Conservation (phyloP, 1,140 invertebrate species). For the Drosophila auraria region DNA sequence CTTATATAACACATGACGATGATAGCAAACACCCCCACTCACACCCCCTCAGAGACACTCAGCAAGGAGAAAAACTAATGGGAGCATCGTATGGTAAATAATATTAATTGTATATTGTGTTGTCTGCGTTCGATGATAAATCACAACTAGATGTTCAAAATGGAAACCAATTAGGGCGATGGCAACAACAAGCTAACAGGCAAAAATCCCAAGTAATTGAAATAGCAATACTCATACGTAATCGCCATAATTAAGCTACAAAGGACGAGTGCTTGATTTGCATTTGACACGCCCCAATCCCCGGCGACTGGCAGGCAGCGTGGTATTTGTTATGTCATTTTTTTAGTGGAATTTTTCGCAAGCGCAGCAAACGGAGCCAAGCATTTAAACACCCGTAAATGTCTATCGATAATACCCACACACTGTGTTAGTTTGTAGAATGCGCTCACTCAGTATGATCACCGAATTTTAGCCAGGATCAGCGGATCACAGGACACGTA, state of each 20-base stretch:
- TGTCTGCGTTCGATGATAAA: conserved; percentile 70
- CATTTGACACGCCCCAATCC: conserved; percentile 54
- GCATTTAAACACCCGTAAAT: conserved; percentile 51
- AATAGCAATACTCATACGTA: conserved; percentile 39
- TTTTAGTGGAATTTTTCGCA: conserved; percentile 49
- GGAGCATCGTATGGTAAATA: conserved; percentile 36
- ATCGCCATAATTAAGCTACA: conserved; percentile 52
- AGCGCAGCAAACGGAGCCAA: conserved; percentile 19
- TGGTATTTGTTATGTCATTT: conserved; percentile 55
- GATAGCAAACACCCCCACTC: conserved; percentile 22
- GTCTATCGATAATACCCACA: conserved; percentile 54
- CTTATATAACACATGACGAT: conserved; percentile 42
- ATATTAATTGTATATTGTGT: conserved; percentile 61
- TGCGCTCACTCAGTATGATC: conserved; percentile 44
- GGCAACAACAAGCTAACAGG: conserved; percentile 45
- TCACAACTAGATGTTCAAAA: conserved; percentile 75
- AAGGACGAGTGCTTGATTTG: conserved; percentile 51
- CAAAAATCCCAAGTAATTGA: conserved; percentile 38
- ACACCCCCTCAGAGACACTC: conserved; percentile 11
- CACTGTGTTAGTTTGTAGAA: conserved; percentile 45
- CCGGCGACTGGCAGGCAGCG: conserved; percentile 36
- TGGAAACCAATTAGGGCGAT: conserved; percentile 70
- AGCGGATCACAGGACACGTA: conserved; percentile 18
- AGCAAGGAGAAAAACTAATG: conserved; percentile 27
- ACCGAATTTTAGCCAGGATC: conserved; percentile 45